These are phyloP conservation scores for Meles meles DNA, from an alignment of 2,113 vertebrate genomes.

Conservation along the genomic window DNA sequence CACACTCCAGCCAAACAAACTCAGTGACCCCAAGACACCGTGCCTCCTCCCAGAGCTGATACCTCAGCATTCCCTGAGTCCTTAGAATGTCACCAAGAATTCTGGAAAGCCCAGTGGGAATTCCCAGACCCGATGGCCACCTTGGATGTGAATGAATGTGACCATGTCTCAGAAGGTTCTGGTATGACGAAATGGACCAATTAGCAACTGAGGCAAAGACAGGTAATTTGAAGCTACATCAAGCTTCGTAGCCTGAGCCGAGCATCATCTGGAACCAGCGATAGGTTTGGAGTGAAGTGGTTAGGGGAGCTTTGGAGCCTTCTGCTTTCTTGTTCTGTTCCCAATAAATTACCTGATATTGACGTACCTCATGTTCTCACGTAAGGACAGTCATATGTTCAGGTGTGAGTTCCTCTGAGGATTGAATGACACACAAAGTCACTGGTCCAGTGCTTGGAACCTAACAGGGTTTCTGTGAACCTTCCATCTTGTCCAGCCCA, in stretches of 20 bases:
- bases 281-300: too few species aligned
- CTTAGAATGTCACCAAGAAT: neutral
- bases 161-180: neutral
- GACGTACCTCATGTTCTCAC: fast-evolving
- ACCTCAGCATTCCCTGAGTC: neutral
- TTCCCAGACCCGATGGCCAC: neutral
- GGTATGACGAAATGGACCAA: too few species aligned
- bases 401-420: neutral
- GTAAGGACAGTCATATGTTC: neutral
- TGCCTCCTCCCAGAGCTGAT: neutral
- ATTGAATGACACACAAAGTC: neutral
- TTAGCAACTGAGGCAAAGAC: neutral
- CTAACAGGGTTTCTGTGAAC: neutral
- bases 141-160: neutral
- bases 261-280: neutral
- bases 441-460: fast-evolving
- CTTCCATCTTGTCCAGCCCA: fast-evolving
- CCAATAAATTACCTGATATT: neutral
- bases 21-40: neutral
- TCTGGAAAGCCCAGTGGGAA: neutral
- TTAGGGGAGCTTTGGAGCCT: neutral
- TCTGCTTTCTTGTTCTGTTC: neutral
- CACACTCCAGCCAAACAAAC: neutral
- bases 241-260: neutral
- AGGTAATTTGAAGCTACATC: fast-evolving